A percentile compares a stretch with the other conserved stretches of the same genome.
phyloP scores from a whole-genome alignment of 1,140 invertebrate species.

The Drosophila baimaii region DNA sequence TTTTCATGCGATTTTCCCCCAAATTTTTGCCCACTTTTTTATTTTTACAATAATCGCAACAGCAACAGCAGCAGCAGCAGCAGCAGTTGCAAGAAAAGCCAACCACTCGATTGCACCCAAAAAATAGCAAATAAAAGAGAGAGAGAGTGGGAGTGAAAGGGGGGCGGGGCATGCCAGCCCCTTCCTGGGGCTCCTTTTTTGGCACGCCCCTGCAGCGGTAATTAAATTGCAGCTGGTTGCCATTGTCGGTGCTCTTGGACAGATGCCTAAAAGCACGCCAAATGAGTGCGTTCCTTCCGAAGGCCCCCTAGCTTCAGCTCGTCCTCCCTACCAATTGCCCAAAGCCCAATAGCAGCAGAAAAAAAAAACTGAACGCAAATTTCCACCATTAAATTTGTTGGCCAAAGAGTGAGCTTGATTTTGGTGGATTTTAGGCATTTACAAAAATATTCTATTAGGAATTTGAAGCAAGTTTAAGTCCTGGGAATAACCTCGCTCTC shows the following conservation, averaged over 20 bases:
- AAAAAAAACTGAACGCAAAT: conserved; percentile 1
- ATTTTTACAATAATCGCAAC: conserved; percentile 74
- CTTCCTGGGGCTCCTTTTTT: conserved; percentile 25
- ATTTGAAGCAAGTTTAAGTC: no score
- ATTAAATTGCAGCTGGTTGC: conserved; percentile 76
- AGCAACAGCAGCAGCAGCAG: no score
- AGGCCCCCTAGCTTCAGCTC: no score
- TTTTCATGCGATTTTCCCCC: conserved; percentile 61
- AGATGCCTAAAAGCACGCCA: conserved; percentile 62
- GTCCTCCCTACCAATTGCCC: background rate
- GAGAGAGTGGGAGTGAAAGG: background rate
- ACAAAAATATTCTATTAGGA: background rate
- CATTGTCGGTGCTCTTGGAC: conserved; percentile 49
- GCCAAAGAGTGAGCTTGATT: background rate
- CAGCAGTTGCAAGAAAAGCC: conserved; percentile 27
- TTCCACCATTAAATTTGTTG: conserved; percentile 1
- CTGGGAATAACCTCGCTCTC: no score
- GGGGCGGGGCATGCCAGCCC: background rate
- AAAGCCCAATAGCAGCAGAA: background rate
- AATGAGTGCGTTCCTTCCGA: conserved; percentile 22
- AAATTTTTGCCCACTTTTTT: conserved; percentile 8
- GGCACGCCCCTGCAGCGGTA: conserved; percentile 61
- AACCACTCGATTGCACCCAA: conserved; percentile 32
- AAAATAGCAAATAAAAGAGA: background rate
- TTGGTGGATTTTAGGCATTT: background rate